Base-by-base conservation (phyloP, 2,797 vertebrate species). In the Onychomys torridus region DNA sequence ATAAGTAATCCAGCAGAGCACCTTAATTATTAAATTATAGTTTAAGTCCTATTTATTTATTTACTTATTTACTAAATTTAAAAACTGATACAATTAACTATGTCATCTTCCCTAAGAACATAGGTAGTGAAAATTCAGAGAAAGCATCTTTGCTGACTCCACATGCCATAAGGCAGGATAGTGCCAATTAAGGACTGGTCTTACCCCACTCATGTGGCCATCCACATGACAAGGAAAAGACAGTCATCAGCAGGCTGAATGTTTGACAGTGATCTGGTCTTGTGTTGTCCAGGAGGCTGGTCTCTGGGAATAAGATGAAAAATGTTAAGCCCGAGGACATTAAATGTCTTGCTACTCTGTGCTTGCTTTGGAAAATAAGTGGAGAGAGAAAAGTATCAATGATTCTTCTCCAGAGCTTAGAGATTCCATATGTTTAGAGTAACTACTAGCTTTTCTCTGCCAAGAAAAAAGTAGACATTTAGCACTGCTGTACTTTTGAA, bases 251-350 rank as follows among this genome's bases (percentile, higher is more conserved):
- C 21, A 52, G 93, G 14, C 13, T 25, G 8, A 49, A n/a, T 37
- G 11, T 34, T 94, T 91, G 93, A 96, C 87, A 94, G 40, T 29
- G 4, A 16, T 82, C 40, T 69, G 59, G 14, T 69, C 52, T 89
- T 49, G 5, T 61, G 23, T 59, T 82, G 6, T 85, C 83, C 63
- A 89, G 63, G 11, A 71, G 17, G 5, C 34, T 34, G 34, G 57
- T 52, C 17, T 90, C 25, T 82, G 34, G 76, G 61, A 27, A 75
- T 78, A 16, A 94, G 90, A 95, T 87, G 19, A 93, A 95, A 90
- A 88, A 77, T 61, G 16, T 29, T 65, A 77, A 37, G 52, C 78
- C 43, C 34, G 32, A 81, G 8, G 73, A 40, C 87, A 90, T 21
- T 67, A 85, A 75, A 67, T 83, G 1, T 17, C 49, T 89, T 90